Evolutionary conservation across 2,888 invertebrate genomes (phyloP), one percentile per base, ranked within the genome.

Genomic region (Aspidiotus rigidus): DNA sequence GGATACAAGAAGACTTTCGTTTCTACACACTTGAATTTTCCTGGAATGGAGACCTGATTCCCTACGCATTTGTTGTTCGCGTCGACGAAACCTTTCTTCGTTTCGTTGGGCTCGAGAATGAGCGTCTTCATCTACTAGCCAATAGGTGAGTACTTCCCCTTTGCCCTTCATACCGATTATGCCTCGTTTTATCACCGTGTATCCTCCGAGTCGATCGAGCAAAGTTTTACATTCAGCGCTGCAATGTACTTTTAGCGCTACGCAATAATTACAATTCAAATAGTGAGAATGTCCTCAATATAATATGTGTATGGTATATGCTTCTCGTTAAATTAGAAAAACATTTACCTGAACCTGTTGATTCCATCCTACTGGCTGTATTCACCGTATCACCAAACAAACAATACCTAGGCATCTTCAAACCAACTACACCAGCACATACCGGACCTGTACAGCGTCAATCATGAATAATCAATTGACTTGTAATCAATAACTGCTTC

Each of bases 351-450:
- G 84, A 81, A 72, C 91, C 91, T 0, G 89, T 89, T 0, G 91
- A 91, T 79, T 92, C 92, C 83, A 92, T 90, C 17, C 92, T 82
- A 70, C 90, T 90, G 1, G 92, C 89, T 0, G 93, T 93, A 76
- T 93, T 94, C 1, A 94, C 94, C 0, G 94, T 94, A 76, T 94
- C 94, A 0, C 94, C 94, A 75, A 94, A 94, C 5, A 94, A 80
- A 75, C 93, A 94, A 76, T 93, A 94, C 60, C 94, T 82, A 0
- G 94, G 94, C 93, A 94, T 94, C 80, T 93, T 94, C 7, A 90
- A 79, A 0, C 93, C 93, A 0, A 94, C 93, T 0, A 94, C 93
- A 1, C 93, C 94, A 0, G 93, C 93, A 75, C 93, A 93, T 13
- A 93, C 93, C 0, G 93, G 91, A 8, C 93, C 89, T 88, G 75